Percentiles rank a stretch among this genome's conserved stretches.
Evolutionary conservation across 2,888 invertebrate genomes (phyloP).

Genomic region (Diarsia rubi): DNA sequence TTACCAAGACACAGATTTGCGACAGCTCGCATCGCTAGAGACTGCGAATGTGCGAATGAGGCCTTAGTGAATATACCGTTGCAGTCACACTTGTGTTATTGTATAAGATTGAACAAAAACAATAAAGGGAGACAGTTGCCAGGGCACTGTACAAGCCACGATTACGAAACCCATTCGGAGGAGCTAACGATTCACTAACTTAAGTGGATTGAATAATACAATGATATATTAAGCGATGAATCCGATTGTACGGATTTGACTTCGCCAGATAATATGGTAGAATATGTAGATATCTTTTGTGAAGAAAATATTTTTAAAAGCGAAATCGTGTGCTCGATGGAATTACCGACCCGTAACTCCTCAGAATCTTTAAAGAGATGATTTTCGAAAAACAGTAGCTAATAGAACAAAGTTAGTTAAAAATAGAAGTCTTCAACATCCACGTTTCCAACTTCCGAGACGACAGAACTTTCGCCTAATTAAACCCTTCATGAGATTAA

Average conservation of each 20-base stretch:
- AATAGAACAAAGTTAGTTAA: not conserved
- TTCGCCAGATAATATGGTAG: not conserved
- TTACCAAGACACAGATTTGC: not conserved
- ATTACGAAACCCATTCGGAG: slow-evolving; percentile 71
- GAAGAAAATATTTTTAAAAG: not conserved
- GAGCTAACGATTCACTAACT: slow-evolving; percentile 46
- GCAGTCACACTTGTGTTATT: slow-evolving; percentile 58
- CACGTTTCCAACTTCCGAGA: not conserved
- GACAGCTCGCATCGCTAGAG: not conserved
- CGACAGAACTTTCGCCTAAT: not conserved
- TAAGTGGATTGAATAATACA: slow-evolving; percentile 59
- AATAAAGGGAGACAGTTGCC: slow-evolving; percentile 66
- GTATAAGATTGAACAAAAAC: slow-evolving; percentile 74
- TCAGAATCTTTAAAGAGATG: not conserved
- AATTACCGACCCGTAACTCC: no score
- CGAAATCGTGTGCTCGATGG: not conserved
- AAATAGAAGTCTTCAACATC: not conserved
- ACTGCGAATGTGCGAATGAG: not conserved
- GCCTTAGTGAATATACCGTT: not conserved
- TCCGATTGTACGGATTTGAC: slow-evolving; percentile 21
- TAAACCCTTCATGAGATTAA: not conserved
- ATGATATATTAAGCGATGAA: slow-evolving; percentile 28
- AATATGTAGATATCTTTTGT: not conserved
- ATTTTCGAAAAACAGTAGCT: not conserved
- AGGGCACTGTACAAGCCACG: slow-evolving; percentile 59